These are phyloP conservation scores for Leptarthrus brevirostris DNA, from an alignment of 2,888 invertebrate species.

Conservation along the genomic window DNA sequence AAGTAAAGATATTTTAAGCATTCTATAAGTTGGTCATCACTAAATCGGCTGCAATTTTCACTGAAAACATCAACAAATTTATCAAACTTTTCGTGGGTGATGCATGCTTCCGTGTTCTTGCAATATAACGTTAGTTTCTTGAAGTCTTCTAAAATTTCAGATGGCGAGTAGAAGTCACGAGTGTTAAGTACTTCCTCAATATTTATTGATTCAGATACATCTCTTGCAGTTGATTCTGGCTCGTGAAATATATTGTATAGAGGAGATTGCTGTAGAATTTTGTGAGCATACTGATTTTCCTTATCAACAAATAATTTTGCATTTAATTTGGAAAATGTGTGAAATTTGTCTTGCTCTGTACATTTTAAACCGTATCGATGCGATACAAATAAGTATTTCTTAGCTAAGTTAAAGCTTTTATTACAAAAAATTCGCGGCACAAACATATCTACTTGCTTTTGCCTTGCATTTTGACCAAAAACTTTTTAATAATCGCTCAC, in stretches of 20 bases:
- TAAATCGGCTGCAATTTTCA: constrained; percentile 70
- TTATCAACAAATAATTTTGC: constrained; percentile 60
- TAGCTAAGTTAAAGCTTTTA: too few species aligned
- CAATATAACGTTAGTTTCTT: constrained; percentile 59
- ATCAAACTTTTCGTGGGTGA: constrained; percentile 60
- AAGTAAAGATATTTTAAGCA: constrained; percentile 69
- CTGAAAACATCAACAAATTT: constrained; percentile 62
- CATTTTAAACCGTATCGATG: too few species aligned
- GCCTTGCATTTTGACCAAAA: too few species aligned
- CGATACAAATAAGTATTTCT: too few species aligned
- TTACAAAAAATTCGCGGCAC: too few species aligned
- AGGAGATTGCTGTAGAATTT: constrained; percentile 58
- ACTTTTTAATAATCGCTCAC: too few species aligned
- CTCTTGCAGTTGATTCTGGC: neutral
- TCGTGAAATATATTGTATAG: constrained; percentile 53
- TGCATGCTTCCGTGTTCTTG: constrained; percentile 53
- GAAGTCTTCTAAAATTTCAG: constrained; percentile 58
- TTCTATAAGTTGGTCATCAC: constrained; percentile 70
- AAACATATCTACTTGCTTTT: too few species aligned
- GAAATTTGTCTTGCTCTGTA: too few species aligned
- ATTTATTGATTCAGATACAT: neutral
- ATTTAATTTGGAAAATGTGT: neutral
- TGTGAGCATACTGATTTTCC: constrained; percentile 64
- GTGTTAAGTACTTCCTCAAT: neutral
- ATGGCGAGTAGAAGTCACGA: neutral